phyloP scores from a whole-genome alignment of 2,888 invertebrate species.

The Abrostola tripartita region DNA sequence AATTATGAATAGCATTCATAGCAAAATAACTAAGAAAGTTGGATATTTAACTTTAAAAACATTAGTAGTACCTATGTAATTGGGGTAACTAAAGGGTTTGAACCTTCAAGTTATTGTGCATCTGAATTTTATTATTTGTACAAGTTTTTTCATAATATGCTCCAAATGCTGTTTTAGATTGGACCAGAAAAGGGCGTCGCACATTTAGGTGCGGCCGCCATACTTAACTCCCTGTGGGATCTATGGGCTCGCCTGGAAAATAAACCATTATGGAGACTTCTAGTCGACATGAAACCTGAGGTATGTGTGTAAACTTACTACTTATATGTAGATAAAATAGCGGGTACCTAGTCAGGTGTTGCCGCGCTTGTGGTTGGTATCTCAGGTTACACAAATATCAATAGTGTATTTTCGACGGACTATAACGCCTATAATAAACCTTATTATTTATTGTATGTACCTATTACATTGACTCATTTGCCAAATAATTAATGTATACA shows the following conservation, averaged over 20 bases:
- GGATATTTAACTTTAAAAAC: no score
- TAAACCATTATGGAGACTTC: conserved; percentile 95
- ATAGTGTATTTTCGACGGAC: no score
- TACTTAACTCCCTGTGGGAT: conserved; percentile 97
- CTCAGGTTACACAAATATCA: no score
- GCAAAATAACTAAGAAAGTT: no score
- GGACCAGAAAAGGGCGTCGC: conserved; percentile 97
- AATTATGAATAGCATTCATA: no score
- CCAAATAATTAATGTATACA: not conserved
- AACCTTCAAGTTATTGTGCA: no score
- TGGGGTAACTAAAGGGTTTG: no score
- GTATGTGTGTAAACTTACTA: conserved; percentile 57
- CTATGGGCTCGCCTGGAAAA: conserved; percentile 95
- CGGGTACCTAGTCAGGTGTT: not conserved
- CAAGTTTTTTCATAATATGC: not conserved
- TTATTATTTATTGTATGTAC: no score
- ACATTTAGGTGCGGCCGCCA: conserved; percentile 95
- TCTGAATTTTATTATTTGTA: no score
- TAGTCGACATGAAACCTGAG: conserved; percentile 95
- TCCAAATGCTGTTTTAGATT: conserved; percentile 89
- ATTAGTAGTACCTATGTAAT: no score
- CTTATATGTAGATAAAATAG: not conserved
- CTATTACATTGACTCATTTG: not conserved
- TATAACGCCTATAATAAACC: no score
- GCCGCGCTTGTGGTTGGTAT: not conserved